Base-by-base conservation (phyloP, 2,888 invertebrate genomes). In the Drosophila gaucha region DNA sequence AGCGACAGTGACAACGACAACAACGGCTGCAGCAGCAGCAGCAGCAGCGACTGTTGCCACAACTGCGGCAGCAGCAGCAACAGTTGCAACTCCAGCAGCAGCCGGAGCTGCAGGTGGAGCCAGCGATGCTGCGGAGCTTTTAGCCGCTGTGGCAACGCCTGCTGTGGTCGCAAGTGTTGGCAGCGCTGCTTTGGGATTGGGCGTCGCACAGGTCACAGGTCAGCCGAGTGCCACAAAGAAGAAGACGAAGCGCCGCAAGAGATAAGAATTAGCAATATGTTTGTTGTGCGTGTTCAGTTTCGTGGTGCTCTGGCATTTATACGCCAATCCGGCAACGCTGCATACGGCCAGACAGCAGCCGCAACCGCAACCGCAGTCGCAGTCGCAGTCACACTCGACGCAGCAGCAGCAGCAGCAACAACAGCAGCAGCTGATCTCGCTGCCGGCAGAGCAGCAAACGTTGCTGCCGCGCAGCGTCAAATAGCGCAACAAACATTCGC, bases 211-310 rank as follows among this genome's bases (percentile, higher is more conserved):
- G 33, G 62, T 60, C 49, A 30, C 49, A 31, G 54, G 77, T 50
- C 78, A 84, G 80, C 73, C 82, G 74, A 83, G 78, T 87, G 88
- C 74, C 66, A 74, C 89, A 79, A 92, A 92, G 82, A 92, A 92
- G 89, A 92, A 92, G 88, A 89, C 91, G 2, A 91, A 91, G 74
- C 90, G 91, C 18, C 92, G 92, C 70, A 92, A 91, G 62, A 92
- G 92, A 92, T 92, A 92, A 92, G 92, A 91, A 89, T 92, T 92
- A 92, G 91, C 91, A 76, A 91, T 92, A 84, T 91, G 90, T 90
- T 91, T 92, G 89, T 89, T 91, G 90, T 91, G 90, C 90, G 90
- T 91, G 79, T 91, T 90, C 88, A 90, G 90, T 89, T 80, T 92
- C 68, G 82, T 90, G 60, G 88, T 80, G 38, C 83, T 89, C 67